phyloP scores from a whole-genome alignment of 2,888 invertebrate species.

The Micoletzkya japonica region DNA sequence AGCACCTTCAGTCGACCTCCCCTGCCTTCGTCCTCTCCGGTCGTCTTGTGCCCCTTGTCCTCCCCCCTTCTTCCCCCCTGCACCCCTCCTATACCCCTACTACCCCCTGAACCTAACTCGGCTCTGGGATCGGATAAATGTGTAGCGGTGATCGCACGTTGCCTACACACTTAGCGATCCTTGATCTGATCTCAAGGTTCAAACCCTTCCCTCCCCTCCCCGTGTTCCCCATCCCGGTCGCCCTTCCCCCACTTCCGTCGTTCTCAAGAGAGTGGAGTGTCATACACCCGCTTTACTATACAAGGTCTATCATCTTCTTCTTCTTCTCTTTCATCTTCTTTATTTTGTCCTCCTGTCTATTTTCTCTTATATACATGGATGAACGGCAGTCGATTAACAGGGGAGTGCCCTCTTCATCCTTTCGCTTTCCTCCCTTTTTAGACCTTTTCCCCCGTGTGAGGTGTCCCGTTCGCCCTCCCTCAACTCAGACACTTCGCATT shows the following conservation, averaged over 20 bases:
- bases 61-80: slow-evolving; percentile 11
- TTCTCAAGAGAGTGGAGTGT: too few relatives aligned
- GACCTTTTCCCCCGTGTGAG: background rate
- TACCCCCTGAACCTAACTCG: background rate
- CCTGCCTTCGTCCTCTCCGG: background rate
- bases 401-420: slow-evolving; percentile 1
- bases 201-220: too few relatives aligned
- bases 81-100: slow-evolving; percentile 1
- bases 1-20: background rate
- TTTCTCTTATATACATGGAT: too few relatives aligned
- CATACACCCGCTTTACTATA: too few relatives aligned
- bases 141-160: slow-evolving; percentile 14
- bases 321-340: too few relatives aligned
- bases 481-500: slow-evolving; percentile 11
- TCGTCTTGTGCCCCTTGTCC: background rate
- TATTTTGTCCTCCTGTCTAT: too few relatives aligned
- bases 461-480: background rate
- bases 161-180: slow-evolving; percentile 26
- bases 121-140: slow-evolving; percentile 28
- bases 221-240: too few relatives aligned
- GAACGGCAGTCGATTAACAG: too few relatives aligned
- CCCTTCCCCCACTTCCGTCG: too few relatives aligned
- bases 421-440: slow-evolving; percentile 2
- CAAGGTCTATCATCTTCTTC: too few relatives aligned
- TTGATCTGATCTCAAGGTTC: slow-evolving; percentile 18